phyloP scores from a whole-genome alignment of 2,888 invertebrate genomes.

The Andricus quercusramuli region DNA sequence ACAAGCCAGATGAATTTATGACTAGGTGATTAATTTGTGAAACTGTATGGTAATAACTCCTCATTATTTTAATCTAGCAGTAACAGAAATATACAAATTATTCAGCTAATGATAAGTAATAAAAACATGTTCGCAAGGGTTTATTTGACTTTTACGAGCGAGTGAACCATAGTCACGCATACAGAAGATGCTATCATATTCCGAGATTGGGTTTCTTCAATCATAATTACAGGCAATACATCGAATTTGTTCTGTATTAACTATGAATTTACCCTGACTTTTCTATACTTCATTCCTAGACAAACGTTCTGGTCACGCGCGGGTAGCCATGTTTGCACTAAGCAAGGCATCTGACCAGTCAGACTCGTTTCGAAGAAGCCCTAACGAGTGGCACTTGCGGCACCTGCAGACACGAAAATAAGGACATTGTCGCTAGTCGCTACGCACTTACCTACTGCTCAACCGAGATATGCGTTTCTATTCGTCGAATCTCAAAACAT shows the following conservation, averaged over 20 bases:
- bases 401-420: slow-evolving; percentile 58
- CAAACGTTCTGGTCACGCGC: slow-evolving; percentile 45
- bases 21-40: neutral
- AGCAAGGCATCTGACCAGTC: slow-evolving; percentile 56
- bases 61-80: neutral
- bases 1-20: slow-evolving; percentile 4
- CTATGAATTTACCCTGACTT: slow-evolving; percentile 55
- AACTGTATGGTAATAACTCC: neutral
- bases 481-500: slow-evolving; percentile 34
- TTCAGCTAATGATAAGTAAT: neutral
- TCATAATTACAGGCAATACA: slow-evolving; percentile 55
- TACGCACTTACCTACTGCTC: slow-evolving; percentile 35
- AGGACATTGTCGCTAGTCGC: slow-evolving; percentile 56
- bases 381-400: slow-evolving; percentile 59
- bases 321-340: slow-evolving; percentile 60
- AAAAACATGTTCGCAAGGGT: neutral
- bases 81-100: neutral
- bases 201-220: slow-evolving; percentile 2
- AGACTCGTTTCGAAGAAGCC: slow-evolving; percentile 62
- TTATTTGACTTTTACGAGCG: neutral
- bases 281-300: slow-evolving; percentile 54
- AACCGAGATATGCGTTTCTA: slow-evolving; percentile 39
- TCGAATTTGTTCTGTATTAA: slow-evolving; percentile 62
- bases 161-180: slow-evolving; percentile 47
- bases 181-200: slow-evolving; percentile 44